Base-by-base conservation (phyloP, 53 echinoderm and acorn worm species). In the Stichopus horrens region DNA sequence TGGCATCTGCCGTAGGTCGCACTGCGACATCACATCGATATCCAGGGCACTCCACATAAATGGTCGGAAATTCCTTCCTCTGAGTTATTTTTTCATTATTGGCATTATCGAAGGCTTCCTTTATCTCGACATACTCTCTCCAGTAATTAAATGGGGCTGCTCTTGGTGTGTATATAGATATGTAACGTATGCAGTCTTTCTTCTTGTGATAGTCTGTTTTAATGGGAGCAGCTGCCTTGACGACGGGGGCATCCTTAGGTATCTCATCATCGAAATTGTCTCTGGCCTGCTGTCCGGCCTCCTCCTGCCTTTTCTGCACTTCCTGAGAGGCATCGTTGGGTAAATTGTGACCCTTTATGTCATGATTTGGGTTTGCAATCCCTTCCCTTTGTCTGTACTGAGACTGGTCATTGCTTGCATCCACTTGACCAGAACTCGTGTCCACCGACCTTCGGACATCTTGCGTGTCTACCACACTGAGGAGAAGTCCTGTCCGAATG, bases 101-200 rank as follows among this genome's bases (percentile, higher is more conserved):
- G 10, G 92, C 92, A 51, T 82, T 76, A 51, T 87, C 86, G 67
- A 93, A 95, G 8, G 91, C 93, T 86, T 91, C 55, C 79, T 83
- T 82, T 58, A 95, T 83, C 21, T 80, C 81, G 21, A 83, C 76
- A 78, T 96, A 93, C 73, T 96, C 96, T 59, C 93, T 76, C 96
- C 96, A 96, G 16, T 91, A 90, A 55, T 91, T 76, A 67, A 95
- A 93, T 5, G 96, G 91, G 9, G 60, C 84, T 76, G 92, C 86
- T 8, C 8, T 9, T 4, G 96, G 96, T 5, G 91, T 77, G 22
- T 92, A 89, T 53, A 93, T 84, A 0, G 96, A 91, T 18, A 95
- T 19, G 55, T 93, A 92, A 10, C 92, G 81, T 53, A 92, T 81
- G 53, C 92, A 92, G 21, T 71, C 86, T 63, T 92, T 92, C 52